Evolutionary conservation across 1,140 invertebrate genomes (phyloP), one percentile per base, ranked within the genome.

Genomic region (Bombyx mori): DNA sequence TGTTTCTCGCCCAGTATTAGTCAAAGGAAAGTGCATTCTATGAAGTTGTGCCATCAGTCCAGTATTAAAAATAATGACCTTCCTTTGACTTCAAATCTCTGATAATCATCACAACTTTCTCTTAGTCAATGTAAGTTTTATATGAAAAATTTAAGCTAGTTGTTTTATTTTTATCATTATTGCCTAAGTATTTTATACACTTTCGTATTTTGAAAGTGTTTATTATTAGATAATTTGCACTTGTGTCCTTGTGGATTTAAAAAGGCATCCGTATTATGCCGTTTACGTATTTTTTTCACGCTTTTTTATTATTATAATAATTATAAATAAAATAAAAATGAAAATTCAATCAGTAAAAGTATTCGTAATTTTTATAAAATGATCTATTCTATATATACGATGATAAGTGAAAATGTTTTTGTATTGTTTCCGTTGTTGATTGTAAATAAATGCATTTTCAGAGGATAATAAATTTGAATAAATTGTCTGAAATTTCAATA

Each of bases 161-260:
- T 79, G 80, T 84, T 85, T 35, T 35, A 35, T 35, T 35, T 86
- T 77, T 54, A 26, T 47, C 83, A 81, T 77, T 68, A 76, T 86
- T 82, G 78, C 79, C 78, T 78, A 84, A 87, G 82, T 80, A 82
- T 79, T 81, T 70, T 79, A 74, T 76, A 65, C 62, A 76, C 81
- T 83, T 85, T 85, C 79, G 71, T 82, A 82, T 85, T 35, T 82
- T 78, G 84, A 82, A 87, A 83, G 83, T 79, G 62, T 62, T 75
- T 77, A 79, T 73, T 71, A 69, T 77, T 79, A 79, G 77, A 72
- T 79, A 77, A 72, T 73, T 77, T 81, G 82, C 84, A 87, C 84
- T 87, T 87, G 84, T 87, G 84, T 85, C 84, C 84, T 87, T 87
- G 84, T 87, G 84, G 84, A 87, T 87, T 80, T 78, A 77, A 68